These are phyloP conservation scores for Cyprinodon brontotheroides DNA, from an alignment of 2,113 vertebrate species.

Conservation along the genomic window DNA sequence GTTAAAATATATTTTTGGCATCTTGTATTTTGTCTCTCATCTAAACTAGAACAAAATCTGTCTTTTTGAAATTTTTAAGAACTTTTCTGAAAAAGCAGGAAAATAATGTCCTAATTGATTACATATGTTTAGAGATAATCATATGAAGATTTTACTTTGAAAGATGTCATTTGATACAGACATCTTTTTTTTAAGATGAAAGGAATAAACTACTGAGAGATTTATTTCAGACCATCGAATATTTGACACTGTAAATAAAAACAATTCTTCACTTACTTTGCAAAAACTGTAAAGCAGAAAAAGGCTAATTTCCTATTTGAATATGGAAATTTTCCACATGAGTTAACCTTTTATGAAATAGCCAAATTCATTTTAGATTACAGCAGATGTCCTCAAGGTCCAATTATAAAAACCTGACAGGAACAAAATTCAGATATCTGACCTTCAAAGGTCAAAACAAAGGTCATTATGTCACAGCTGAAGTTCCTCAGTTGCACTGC, in stretches of 20 bases:
- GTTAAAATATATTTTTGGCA: too few species aligned
- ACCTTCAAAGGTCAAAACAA: too few species aligned
- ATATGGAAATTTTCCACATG: not conserved
- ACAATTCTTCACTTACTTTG: not conserved
- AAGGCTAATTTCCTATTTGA: not conserved
- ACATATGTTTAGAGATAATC: not conserved
- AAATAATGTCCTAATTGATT: not conserved
- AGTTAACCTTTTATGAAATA: not conserved
- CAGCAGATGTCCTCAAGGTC: too few species aligned
- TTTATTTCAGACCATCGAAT: not conserved
- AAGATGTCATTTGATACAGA: not conserved
- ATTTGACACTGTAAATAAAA: not conserved
- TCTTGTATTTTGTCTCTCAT: too few species aligned
- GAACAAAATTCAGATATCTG: too few species aligned
- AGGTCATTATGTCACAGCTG: too few species aligned
- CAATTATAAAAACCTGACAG: too few species aligned
- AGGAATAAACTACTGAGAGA: not conserved
- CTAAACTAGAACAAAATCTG: not conserved
- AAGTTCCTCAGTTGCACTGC: too few species aligned
- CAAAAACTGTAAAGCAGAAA: not conserved
- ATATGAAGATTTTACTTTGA: not conserved
- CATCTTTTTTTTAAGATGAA: not conserved
- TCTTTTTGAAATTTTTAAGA: not conserved
- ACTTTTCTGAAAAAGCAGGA: not conserved
- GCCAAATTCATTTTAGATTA: too few species aligned